These are phyloP conservation scores for Trachelus stipa DNA, from an alignment of 2,888 invertebrate species.

Conservation along the genomic window DNA sequence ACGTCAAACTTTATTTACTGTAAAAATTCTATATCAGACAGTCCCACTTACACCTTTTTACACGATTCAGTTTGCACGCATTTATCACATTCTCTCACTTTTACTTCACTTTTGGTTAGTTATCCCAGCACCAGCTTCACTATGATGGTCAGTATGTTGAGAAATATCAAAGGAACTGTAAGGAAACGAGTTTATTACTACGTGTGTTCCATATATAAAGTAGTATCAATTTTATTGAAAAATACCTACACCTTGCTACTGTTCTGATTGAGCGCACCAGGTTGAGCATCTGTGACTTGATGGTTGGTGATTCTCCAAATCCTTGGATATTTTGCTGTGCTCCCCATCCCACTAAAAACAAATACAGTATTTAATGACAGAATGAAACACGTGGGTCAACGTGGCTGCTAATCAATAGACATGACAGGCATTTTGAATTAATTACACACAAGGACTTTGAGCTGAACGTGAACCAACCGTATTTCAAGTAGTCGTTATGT, in stretches of 20 bases:
- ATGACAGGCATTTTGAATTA: not conserved
- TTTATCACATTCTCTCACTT: not conserved
- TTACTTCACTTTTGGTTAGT: conserved; percentile 31
- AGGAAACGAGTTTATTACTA: conserved; percentile 63
- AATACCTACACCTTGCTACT: conserved; percentile 92
- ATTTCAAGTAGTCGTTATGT: not conserved
- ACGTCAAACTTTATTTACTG: conserved; percentile 2
- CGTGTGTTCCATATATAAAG: not conserved
- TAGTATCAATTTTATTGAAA: not conserved
- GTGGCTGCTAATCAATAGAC: not conserved
- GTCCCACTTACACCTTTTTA: not conserved
- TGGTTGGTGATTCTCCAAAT: conserved; percentile 86
- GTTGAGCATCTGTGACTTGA: conserved; percentile 90
- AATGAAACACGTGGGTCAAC: not conserved
- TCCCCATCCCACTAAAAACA: conserved; percentile 87
- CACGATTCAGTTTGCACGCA: not conserved
- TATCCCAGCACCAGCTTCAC: conserved; percentile 91
- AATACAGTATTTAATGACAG: not conserved
- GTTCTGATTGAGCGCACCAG: conserved; percentile 94
- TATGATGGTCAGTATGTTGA: conserved; percentile 88
- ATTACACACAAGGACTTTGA: not conserved
- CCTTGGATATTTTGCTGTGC: conserved; percentile 81
- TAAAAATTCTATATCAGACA: not conserved
- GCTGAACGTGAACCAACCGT: not conserved
- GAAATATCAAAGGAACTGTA: conserved; percentile 95